These are phyloP conservation scores for Acanthurus lineatus DNA, from an alignment of 2,797 vertebrate genomes.

Conservation along the genomic window DNA sequence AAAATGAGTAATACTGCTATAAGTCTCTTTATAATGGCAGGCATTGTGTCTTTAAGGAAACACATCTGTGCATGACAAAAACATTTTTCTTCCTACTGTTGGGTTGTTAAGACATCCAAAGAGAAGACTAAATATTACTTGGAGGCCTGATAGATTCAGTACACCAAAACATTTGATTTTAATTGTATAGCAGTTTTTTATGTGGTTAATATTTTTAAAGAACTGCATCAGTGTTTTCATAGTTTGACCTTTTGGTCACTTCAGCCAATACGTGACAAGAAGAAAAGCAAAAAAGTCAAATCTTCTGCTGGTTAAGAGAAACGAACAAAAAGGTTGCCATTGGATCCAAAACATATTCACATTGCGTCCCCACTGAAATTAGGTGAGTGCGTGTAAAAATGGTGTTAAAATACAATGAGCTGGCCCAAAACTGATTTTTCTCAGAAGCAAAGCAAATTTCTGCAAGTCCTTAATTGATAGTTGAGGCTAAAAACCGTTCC, in stretches of 20 bases:
- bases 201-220: neutral
- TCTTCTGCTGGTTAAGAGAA: neutral
- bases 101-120: slow-evolving; percentile 15
- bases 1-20: slow-evolving; percentile 66
- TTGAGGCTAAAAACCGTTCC: slow-evolving; percentile 67
- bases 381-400: neutral
- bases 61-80: slow-evolving; percentile 34
- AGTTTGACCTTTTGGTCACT: neutral
- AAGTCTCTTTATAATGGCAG: slow-evolving; percentile 49
- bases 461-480: slow-evolving; percentile 83
- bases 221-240: neutral
- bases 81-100: slow-evolving; percentile 25
- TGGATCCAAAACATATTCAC: neutral
- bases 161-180: neutral
- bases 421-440: slow-evolving; percentile 16
- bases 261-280: neutral
- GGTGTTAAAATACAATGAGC: neutral
- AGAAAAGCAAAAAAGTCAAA: neutral
- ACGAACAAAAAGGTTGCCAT: neutral
- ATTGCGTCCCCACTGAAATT: neutral
- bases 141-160: neutral
- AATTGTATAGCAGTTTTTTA: slow-evolving; percentile 2
- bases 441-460: slow-evolving; percentile 65
- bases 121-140: neutral
- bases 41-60: slow-evolving; percentile 37